Evolutionary conservation across 2,797 vertebrate species (phyloP).

Genomic region (Syngnathus acus): DNA sequence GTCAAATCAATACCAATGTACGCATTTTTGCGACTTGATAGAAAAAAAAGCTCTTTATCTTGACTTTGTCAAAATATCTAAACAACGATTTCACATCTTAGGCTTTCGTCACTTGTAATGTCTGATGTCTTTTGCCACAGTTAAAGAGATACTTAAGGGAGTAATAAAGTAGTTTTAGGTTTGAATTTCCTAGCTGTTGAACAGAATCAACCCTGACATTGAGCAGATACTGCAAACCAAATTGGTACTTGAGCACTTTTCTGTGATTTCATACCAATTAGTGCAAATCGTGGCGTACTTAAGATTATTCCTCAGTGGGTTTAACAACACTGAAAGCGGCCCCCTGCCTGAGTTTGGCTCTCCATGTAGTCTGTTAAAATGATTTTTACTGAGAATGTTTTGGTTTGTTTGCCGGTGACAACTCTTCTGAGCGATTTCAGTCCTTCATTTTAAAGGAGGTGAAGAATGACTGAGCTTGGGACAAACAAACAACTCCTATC

Average conservation of each 20-base stretch:
- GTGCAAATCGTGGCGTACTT: slow-evolving; percentile 72
- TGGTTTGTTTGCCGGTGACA: slow-evolving; percentile 35
- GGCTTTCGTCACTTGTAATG: too few relatives aligned
- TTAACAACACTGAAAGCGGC: slow-evolving; percentile 68
- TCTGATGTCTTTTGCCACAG: neutral
- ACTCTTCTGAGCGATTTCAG: slow-evolving; percentile 44
- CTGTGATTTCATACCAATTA: slow-evolving; percentile 75
- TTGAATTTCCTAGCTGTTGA: slow-evolving; percentile 70
- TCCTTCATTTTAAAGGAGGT: slow-evolving; percentile 28
- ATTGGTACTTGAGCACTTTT: slow-evolving; percentile 61
- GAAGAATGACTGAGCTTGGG: slow-evolving; percentile 32
- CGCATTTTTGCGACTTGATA: too few relatives aligned
- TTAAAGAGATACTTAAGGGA: slow-evolving; percentile 38
- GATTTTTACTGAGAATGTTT: slow-evolving; percentile 44
- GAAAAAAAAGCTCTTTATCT: neutral
- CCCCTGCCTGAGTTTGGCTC: slow-evolving; percentile 44
- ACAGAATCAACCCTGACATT: slow-evolving; percentile 64
- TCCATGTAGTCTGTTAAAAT: slow-evolving; percentile 36
- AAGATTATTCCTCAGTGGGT: slow-evolving; percentile 66
- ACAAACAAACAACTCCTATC: slow-evolving; percentile 42
- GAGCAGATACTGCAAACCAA: slow-evolving; percentile 60
- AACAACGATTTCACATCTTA: neutral
- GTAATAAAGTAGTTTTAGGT: slow-evolving; percentile 52
- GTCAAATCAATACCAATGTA: too few relatives aligned
- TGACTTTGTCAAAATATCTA: neutral